phyloP scores from a whole-genome alignment of 2,888 invertebrate genomes.

The Cryptosula pallasiana region DNA sequence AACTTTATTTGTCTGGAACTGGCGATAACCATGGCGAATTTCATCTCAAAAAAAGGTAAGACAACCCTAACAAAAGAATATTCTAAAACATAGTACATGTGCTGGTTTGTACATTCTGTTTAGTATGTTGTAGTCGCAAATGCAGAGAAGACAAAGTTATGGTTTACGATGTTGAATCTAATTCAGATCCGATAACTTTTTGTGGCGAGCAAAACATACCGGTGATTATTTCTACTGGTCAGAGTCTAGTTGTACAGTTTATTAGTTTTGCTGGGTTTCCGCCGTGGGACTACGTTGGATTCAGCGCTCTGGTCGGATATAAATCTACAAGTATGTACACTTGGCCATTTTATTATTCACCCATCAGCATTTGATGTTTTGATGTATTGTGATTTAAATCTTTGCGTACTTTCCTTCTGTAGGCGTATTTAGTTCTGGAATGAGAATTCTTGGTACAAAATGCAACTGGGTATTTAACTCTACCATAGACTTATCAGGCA shows the following conservation, averaged over 20 bases:
- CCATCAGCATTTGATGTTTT: no score
- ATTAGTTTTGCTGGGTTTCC: constrained; percentile 28
- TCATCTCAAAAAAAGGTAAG: constrained; percentile 14
- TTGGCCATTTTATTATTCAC: no score
- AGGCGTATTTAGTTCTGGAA: constrained; percentile 1
- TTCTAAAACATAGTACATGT: no score
- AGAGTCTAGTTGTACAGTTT: constrained; percentile 29
- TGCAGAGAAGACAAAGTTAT: constrained; percentile 29
- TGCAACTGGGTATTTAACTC: constrained; percentile 24
- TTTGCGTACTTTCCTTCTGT: no score
- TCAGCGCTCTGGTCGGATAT: constrained; percentile 26
- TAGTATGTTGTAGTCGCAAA: constrained; percentile 28
- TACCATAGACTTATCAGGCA: neutral
- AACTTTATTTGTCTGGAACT: constrained; percentile 14
- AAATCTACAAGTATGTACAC: constrained; percentile 25
- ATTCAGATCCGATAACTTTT: constrained; percentile 27
- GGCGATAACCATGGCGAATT: neutral
- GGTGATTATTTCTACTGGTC: constrained; percentile 29
- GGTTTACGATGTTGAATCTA: constrained; percentile 30
- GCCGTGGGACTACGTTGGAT: constrained; percentile 31
- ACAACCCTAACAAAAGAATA: no score
- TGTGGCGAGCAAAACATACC: constrained; percentile 28
- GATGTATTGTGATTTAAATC: no score
- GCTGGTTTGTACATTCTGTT: no score
- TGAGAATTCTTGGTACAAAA: neutral